A percentile compares a stretch with the other conserved stretches of the same genome.
phyloP scores from a whole-genome alignment of 1,140 invertebrate species.

The Brachionus sp. region DNA sequence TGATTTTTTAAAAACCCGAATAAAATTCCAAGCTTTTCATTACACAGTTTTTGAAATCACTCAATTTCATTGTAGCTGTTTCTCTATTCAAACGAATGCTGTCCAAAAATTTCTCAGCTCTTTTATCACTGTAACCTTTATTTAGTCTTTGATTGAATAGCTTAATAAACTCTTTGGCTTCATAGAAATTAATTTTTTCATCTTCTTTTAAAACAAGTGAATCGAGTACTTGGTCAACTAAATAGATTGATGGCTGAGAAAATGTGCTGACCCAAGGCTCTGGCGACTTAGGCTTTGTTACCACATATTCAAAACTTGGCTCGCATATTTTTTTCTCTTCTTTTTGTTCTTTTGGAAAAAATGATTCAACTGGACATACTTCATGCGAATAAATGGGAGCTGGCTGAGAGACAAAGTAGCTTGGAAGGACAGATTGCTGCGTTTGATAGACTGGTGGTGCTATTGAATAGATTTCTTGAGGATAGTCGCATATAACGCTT shows the following conservation, averaged over 20 bases:
- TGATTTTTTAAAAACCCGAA: not conserved
- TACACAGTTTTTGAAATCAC: not conserved
- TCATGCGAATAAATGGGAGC: not conserved
- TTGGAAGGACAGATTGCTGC: not conserved
- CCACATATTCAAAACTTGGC: not conserved
- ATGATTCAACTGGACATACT: not conserved
- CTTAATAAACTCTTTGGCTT: slow-evolving; percentile 31
- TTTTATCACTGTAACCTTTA: not conserved
- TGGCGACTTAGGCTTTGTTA: not conserved
- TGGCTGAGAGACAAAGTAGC: not conserved
- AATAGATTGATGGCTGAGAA: not conserved
- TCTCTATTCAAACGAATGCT: slow-evolving; percentile 5
- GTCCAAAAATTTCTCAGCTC: slow-evolving; percentile 18
- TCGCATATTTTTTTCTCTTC: not conserved
- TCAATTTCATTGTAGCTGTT: not conserved
- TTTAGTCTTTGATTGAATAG: slow-evolving; percentile 7
- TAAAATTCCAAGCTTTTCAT: not conserved
- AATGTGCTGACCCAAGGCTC: not conserved
- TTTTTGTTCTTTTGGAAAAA: not conserved
- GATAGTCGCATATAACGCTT: not conserved
- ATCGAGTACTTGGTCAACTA: not conserved
- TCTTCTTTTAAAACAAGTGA: not conserved
- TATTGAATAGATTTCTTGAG: not conserved
- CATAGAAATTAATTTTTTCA: slow-evolving; percentile 2
- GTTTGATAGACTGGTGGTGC: not conserved